Base-by-base conservation (phyloP, 2,888 invertebrate species). In the Stratiomys singularior region DNA sequence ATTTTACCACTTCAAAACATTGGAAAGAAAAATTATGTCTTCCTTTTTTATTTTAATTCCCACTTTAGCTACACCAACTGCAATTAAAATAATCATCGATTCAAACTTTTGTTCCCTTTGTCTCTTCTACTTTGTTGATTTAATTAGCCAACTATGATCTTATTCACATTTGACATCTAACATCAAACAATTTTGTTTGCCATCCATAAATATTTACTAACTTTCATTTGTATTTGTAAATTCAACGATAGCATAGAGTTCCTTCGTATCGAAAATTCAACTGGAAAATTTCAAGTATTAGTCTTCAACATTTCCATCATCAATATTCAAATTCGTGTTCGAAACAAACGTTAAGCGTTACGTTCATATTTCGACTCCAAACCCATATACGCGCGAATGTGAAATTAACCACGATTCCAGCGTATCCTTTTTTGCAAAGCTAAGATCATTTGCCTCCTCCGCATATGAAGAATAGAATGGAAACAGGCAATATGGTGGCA, bases 191-290 rank as follows among this genome's bases (percentile, higher is more conserved):
- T 71, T 52, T 71, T 67, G 46, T 71, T 71, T 71, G 46, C 46
- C 23, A 27, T n/a, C 11, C 37, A 9, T 7, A 71, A 27, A 28
- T 21, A 47, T 71, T 71, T 52, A 71, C 28, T 28, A 18, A 37
- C 13, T 74, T 74, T 74, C 58, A 74, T 74, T 74, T 58, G 58
- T 74, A 58, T 74, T 58, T 58, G 72, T 74, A 74, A 74, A 74
- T 74, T 74, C 37, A 74, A 74, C 56, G 58, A 58, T 74, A 25
- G 47, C 58, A 58, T 37, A 74, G 72, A 74, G 72, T 74, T 67
- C 72, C 58, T 58, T 74, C 56, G 56, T 37, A 74, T 37, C 47
- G 56, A 74, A 74, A 74, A 74, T 74, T 66, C 58, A 47, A 47
- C 27, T 71, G 71, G 27, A 71, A 71, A 71, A 71, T 71, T 71